phyloP scores from a whole-genome alignment of 2,888 invertebrate genomes.

The Craniophora ligustri region DNA sequence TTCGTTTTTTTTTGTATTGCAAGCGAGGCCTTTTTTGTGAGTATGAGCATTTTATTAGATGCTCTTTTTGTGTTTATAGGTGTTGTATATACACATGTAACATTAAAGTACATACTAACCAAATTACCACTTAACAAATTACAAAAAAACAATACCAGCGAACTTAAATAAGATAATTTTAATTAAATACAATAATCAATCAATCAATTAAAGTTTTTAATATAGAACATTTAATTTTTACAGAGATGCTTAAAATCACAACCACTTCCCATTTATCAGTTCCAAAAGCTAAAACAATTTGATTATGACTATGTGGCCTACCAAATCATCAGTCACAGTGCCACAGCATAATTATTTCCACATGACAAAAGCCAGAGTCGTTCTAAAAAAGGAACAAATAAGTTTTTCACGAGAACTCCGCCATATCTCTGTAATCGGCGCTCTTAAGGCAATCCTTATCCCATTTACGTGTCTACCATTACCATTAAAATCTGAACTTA shows the following conservation, averaged over 20 bases:
- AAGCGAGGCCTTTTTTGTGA: too few species aligned
- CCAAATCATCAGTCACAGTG: neutral
- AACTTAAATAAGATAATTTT: too few species aligned
- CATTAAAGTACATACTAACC: too few species aligned
- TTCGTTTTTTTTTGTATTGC: too few species aligned
- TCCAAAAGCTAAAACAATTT: neutral
- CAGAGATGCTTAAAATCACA: neutral
- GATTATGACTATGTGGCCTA: neutral
- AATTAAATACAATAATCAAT: too few species aligned
- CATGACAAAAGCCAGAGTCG: conserved; percentile 37
- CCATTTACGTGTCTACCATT: conserved; percentile 65
- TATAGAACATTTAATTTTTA: too few species aligned
- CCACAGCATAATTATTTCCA: conserved; percentile 1
- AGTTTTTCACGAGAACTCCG: conserved; percentile 36
- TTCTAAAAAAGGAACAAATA: conserved; percentile 37
- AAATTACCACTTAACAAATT: too few species aligned
- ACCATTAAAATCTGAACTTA: conserved; percentile 71
- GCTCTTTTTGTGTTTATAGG: too few species aligned
- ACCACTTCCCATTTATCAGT: neutral
- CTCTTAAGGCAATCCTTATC: conserved; percentile 59
- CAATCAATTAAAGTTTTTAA: too few species aligned
- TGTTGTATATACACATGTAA: too few species aligned
- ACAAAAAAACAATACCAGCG: too few species aligned
- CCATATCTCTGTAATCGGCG: conserved; percentile 56
- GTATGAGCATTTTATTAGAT: too few species aligned